phyloP scores from a whole-genome alignment of 2,797 vertebrate genomes.

The Artibeus lituratus region DNA sequence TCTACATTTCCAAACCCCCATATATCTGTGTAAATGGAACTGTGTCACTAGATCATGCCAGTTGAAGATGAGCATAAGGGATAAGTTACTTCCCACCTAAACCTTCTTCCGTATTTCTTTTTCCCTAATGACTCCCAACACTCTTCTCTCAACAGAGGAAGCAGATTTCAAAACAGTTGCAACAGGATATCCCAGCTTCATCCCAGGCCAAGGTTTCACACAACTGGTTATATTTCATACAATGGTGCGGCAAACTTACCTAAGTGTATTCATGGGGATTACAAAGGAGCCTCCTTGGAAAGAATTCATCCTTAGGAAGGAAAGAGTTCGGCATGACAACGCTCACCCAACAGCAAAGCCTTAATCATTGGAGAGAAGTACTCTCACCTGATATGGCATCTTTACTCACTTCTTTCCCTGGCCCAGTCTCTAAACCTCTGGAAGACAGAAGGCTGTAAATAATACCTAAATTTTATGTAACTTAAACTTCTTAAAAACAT shows the following conservation, averaged over 20 bases:
- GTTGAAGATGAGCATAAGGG: background rate
- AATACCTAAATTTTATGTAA: background rate
- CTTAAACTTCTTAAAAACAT: background rate
- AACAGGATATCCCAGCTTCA: background rate
- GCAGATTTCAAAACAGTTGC: background rate
- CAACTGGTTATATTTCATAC: background rate
- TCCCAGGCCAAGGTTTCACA: background rate
- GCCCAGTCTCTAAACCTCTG: background rate
- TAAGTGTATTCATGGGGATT: background rate
- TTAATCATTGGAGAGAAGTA: background rate
- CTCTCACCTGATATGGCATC: background rate
- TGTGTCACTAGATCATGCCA: background rate
- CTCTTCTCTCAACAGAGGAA: background rate
- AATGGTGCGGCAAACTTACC: background rate
- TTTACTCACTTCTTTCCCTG: background rate
- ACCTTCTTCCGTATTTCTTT: background rate
- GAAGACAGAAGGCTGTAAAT: background rate
- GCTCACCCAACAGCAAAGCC: background rate
- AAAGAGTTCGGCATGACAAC: background rate
- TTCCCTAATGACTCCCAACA: background rate
- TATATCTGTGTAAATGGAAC: background rate
- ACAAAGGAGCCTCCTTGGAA: background rate
- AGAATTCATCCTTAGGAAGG: background rate
- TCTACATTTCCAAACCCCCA: background rate
- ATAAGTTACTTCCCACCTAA: background rate